Evolutionary conservation across 2,888 invertebrate genomes (phyloP).

Genomic region (Pedicia rivosa): DNA sequence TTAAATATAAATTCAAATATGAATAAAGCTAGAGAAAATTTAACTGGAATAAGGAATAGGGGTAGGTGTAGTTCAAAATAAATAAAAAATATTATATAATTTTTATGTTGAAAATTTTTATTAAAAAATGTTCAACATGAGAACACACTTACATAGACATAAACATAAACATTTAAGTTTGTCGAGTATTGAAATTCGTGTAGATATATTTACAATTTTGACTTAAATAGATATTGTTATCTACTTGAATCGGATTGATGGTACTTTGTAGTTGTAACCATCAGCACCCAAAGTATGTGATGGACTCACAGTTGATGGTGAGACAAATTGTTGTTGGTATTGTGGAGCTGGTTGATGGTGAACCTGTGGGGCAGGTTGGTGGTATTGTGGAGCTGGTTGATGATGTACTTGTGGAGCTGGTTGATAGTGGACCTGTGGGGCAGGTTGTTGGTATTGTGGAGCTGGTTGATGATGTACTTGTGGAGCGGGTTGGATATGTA

Average conservation of each 20-base stretch:
- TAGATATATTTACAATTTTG: too few relatives aligned
- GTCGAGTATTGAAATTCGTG: too few relatives aligned
- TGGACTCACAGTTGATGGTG: constrained; percentile 8
- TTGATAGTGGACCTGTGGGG: not conserved
- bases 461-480: constrained; percentile 2
- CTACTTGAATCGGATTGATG: constrained; percentile 24
- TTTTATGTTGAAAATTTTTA: too few relatives aligned
- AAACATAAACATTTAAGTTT: too few relatives aligned
- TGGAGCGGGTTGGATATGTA: not conserved
- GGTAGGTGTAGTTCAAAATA: too few relatives aligned
- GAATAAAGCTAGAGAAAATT: too few relatives aligned
- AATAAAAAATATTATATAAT: too few relatives aligned
- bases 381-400: not conserved
- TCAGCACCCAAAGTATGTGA: constrained; percentile 19
- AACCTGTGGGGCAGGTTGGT: not conserved
- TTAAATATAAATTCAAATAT: too few relatives aligned
- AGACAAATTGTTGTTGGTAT: not conserved
- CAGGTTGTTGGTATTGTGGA: not conserved
- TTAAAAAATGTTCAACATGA: too few relatives aligned
- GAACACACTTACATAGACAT: too few relatives aligned
- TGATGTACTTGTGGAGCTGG: not conserved
- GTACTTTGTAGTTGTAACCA: constrained; percentile 28
- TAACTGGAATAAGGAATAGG: too few relatives aligned
- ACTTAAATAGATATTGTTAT: too few relatives aligned
- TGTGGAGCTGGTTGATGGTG: not conserved